Percentiles rank a stretch among this genome's conserved stretches.
Conservation (phyloP, 2,113 vertebrate species). For the Leucopsar rothschildi region DNA sequence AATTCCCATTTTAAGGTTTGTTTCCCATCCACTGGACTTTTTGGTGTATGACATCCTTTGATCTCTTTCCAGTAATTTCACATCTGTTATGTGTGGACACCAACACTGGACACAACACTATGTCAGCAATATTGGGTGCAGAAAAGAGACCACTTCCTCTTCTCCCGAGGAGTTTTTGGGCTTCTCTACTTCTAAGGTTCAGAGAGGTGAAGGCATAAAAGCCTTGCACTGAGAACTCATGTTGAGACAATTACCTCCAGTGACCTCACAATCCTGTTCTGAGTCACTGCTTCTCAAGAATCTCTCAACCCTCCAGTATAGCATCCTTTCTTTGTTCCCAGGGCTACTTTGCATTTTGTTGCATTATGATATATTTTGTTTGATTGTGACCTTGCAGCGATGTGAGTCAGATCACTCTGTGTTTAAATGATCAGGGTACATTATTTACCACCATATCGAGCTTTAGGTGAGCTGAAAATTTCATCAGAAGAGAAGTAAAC, state of each 20-base stretch:
- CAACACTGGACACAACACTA: neutral
- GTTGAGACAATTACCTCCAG: neutral
- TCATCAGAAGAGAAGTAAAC: neutral
- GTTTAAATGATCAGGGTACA: neutral
- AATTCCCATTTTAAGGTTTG: neutral
- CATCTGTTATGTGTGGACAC: neutral
- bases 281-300: neutral
- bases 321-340: neutral
- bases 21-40: neutral
- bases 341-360: neutral
- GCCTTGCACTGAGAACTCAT: neutral
- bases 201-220: neutral
- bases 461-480: neutral
- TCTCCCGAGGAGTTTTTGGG: neutral
- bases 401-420: neutral
- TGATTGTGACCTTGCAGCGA: neutral
- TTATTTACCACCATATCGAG: neutral
- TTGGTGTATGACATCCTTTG: neutral
- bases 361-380: neutral
- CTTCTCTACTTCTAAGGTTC: neutral
- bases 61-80: neutral
- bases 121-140: neutral
- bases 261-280: slow-evolving; percentile 3
- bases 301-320: neutral
- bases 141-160: neutral